A percentile compares a stretch with the other conserved stretches of the same genome.
Evolutionary conservation across 2,113 vertebrate species (phyloP).

Genomic region (Cottus gobio): DNA sequence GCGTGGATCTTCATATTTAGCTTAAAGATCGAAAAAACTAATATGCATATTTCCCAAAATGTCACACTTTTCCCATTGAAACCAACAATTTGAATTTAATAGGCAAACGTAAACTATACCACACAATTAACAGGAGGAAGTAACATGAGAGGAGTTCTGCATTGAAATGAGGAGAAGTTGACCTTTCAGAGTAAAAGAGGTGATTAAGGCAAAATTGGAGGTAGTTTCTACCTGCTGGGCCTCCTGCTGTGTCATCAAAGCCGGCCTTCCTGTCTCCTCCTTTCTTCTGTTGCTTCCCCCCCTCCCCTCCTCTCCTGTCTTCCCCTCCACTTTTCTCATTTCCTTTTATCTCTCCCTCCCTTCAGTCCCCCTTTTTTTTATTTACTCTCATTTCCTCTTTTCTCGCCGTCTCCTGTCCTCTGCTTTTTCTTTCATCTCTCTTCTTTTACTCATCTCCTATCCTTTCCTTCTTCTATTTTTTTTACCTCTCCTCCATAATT

Average conservation of each 20-base stretch:
- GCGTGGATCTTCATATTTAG: not conserved
- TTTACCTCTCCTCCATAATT: slow-evolving; percentile 25
- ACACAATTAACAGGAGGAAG: not conserved
- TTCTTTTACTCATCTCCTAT: slow-evolving; percentile 2
- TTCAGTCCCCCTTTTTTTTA: slow-evolving; percentile 27
- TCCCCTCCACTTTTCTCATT: slow-evolving; percentile 31
- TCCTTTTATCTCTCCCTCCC: slow-evolving; percentile 46
- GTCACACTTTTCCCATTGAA: not conserved
- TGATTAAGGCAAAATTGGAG: slow-evolving; percentile 57
- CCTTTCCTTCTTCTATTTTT: slow-evolving; percentile 4
- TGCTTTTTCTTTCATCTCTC: slow-evolving; percentile 40
- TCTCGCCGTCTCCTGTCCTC: slow-evolving; percentile 12
- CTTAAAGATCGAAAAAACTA: not conserved
- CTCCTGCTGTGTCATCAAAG: slow-evolving; percentile 46
- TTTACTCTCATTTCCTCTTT: slow-evolving; percentile 48
- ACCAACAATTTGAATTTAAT: not conserved
- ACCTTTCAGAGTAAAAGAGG: slow-evolving; percentile 24
- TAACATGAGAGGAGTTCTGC: not conserved
- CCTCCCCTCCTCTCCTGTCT: slow-evolving; percentile 3
- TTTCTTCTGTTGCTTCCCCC: slow-evolving; percentile 23
- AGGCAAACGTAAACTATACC: not conserved
- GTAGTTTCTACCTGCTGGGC: slow-evolving; percentile 52
- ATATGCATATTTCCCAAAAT: not conserved
- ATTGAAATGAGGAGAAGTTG: not conserved
- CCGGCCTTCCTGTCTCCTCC: slow-evolving; percentile 28